These are phyloP conservation scores for Drosophila nigrodunni DNA, from an alignment of 1,140 invertebrate genomes.

Conservation along the genomic window DNA sequence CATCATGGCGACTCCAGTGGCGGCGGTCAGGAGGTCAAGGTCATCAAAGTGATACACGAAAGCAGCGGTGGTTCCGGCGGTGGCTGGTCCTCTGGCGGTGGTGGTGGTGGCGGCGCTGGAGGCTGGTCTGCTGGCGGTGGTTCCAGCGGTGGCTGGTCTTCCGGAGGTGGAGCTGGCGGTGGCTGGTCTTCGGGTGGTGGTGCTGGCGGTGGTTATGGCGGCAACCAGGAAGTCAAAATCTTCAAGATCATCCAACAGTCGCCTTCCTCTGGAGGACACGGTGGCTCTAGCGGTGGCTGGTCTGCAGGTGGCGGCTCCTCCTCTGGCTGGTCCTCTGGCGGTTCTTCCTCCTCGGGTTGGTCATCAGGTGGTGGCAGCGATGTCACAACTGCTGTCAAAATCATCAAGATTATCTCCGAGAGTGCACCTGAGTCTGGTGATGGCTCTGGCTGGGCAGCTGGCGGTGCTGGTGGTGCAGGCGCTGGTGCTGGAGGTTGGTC, in stretches of 20 bases:
- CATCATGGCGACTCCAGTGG: slow-evolving; percentile 23
- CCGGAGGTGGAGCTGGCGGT: slow-evolving; percentile 30
- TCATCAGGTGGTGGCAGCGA: slow-evolving; percentile 59
- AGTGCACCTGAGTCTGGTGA: slow-evolving; percentile 47
- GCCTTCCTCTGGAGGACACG: slow-evolving; percentile 39
- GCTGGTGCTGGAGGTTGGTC: slow-evolving; percentile 24
- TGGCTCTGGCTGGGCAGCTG: slow-evolving; percentile 51
- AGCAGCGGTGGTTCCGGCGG: slow-evolving; percentile 17
- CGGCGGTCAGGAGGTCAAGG: slow-evolving; percentile 41
- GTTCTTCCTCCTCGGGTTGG: slow-evolving; percentile 49
- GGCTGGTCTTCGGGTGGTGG: slow-evolving; percentile 29
- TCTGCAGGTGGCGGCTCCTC: slow-evolving; percentile 42
- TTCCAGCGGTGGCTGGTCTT: slow-evolving; percentile 14
- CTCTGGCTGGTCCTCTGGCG: slow-evolving; percentile 54
- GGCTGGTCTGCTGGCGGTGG: slow-evolving; percentile 22
- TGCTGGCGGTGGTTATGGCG: slow-evolving; percentile 38
- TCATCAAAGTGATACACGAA: slow-evolving; percentile 74
- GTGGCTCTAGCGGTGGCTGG: slow-evolving; percentile 42
- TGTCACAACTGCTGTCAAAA: slow-evolving; percentile 60
- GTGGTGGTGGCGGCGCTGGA: slow-evolving; percentile 26
- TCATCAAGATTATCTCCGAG: slow-evolving; percentile 71
- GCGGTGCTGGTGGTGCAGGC: slow-evolving; percentile 27
- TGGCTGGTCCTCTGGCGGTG: slow-evolving; percentile 43
- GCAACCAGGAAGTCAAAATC: slow-evolving; percentile 61
- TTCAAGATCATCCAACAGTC: slow-evolving; percentile 71